These are phyloP conservation scores for Paramuricea clavata DNA, from an alignment of 92 coral and sea anemone genomes.

Conservation along the genomic window DNA sequence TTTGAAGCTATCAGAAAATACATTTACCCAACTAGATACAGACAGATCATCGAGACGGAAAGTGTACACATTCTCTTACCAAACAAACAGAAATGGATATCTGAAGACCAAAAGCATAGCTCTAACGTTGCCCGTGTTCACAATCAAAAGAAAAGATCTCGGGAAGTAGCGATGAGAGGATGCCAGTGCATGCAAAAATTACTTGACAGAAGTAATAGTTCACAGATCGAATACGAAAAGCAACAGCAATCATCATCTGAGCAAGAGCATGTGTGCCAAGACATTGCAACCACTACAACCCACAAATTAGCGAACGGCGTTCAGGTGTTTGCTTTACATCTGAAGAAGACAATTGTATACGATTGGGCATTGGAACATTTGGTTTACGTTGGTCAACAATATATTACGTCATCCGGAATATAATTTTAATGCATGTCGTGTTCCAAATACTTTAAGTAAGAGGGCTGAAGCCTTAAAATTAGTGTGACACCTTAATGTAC, in stretches of 20 bases:
- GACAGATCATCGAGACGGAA: slow-evolving; percentile 23
- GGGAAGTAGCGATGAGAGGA: background rate
- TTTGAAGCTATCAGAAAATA: slow-evolving; percentile 10
- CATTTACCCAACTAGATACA: slow-evolving; percentile 6
- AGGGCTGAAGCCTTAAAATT: slow-evolving; percentile 4
- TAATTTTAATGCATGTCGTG: background rate
- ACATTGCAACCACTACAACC: too few relatives aligned
- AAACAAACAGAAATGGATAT: background rate
- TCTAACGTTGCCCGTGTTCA: slow-evolving; percentile 3
- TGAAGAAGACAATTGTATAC: background rate
- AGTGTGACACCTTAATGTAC: too few relatives aligned
- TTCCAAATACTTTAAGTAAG: slow-evolving; percentile 14
- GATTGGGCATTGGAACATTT: background rate
- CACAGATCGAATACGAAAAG: too few relatives aligned
- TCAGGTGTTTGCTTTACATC: background rate
- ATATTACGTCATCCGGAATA: background rate
- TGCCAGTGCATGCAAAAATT: slow-evolving; percentile 1
- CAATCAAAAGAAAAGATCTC: slow-evolving; percentile 1
- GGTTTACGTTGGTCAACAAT: background rate
- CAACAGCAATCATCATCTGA: too few relatives aligned
- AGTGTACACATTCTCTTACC: background rate
- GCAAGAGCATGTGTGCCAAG: too few relatives aligned
- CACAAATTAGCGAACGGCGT: background rate
- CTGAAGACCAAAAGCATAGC: slow-evolving; percentile 18
- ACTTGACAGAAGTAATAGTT: too few relatives aligned